Evolutionary conservation across 2,797 vertebrate genomes (phyloP), one percentile per base, ranked within the genome.

Genomic region (Trichosurus vulpecula): DNA sequence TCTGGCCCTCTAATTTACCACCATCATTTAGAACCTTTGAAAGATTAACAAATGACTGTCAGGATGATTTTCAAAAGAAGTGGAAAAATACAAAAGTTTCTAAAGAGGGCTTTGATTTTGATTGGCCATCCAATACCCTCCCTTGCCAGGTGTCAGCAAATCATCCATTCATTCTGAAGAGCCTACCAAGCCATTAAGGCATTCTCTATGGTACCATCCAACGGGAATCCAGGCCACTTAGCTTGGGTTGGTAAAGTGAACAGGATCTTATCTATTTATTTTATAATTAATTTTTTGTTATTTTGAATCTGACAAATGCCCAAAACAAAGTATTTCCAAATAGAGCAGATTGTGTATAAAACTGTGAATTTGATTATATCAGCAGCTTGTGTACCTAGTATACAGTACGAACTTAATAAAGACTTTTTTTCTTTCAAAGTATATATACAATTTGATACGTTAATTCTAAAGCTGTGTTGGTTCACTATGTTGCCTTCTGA

Each of bases 61-160:
- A 90, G 54, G 91, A 95, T 90, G 53, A 95, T 95, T 97, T 92
- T 94, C 90, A 94, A 93, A 95, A 94, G 90, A 94, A 81, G 54
- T 5, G 6, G 93, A 91, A 95, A 92, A 96, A 94, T 66, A 92
- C 92, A 31, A 31, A 90, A 53, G 74, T 61, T 95, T 96, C 81
- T 11, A 2, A 89, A 53, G 11, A 61, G 91, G 22, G 19, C 2
- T 94, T 97, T 93, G 94, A 57, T 95, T 54, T 92, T 87, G 90
- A 81, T 95, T 96, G 91, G 29, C 91, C 89, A 4, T 91, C 30
- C 47, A 58, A 57, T 92, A 95, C 54, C 81, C 47, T n/a, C 81
- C 54, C 61, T 91, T 94, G 90, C 96, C 94, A 56, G 96, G 94
- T 95, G 95, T 97, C 95, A 95, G 95, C 94, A 94, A 92, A 97